Evolutionary conservation across 1,140 invertebrate genomes (phyloP).

Genomic region (Coptotermes formosanus): DNA sequence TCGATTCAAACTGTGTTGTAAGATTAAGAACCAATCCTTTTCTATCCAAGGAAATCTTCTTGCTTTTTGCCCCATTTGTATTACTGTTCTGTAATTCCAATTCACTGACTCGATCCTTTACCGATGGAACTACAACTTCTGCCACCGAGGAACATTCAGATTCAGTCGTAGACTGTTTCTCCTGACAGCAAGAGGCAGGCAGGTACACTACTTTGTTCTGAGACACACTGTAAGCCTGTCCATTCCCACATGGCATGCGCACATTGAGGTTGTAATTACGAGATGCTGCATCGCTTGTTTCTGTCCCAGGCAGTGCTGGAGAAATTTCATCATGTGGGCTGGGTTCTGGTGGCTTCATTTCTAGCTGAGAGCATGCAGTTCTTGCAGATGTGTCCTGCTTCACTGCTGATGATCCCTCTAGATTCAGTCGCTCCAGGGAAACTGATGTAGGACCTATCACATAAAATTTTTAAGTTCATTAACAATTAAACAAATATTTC

Average conservation of each 20-base stretch:
- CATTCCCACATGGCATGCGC: conserved; percentile 78
- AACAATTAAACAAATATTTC: conserved; percentile 21
- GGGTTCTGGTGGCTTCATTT: conserved; percentile 28
- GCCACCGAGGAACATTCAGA: conserved; percentile 18
- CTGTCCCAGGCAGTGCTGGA: conserved; percentile 7
- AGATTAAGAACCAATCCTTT: conserved; percentile 65
- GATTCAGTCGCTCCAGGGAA: conserved; percentile 52
- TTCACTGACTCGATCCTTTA: conserved; percentile 63
- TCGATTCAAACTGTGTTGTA: conserved; percentile 55
- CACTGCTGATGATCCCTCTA: conserved; percentile 37
- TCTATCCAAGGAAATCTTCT: conserved; percentile 44
- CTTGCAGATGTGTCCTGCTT: conserved; percentile 21
- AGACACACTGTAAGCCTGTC: conserved; percentile 82
- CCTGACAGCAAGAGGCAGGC: conserved; percentile 44
- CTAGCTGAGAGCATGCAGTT: neutral
- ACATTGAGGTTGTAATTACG: conserved; percentile 59
- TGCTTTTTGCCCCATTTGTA: conserved; percentile 35
- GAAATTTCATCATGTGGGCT: conserved; percentile 22
- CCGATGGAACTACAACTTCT: conserved; percentile 49
- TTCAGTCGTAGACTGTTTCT: conserved; percentile 19
- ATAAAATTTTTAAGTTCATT: conserved; percentile 18
- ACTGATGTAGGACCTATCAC: conserved; percentile 50
- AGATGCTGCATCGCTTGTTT: conserved; percentile 38
- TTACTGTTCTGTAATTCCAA: conserved; percentile 57
- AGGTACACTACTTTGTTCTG: conserved; percentile 84